Evolutionary conservation across 2,888 invertebrate species (phyloP).

Genomic region (Clostera curtula): DNA sequence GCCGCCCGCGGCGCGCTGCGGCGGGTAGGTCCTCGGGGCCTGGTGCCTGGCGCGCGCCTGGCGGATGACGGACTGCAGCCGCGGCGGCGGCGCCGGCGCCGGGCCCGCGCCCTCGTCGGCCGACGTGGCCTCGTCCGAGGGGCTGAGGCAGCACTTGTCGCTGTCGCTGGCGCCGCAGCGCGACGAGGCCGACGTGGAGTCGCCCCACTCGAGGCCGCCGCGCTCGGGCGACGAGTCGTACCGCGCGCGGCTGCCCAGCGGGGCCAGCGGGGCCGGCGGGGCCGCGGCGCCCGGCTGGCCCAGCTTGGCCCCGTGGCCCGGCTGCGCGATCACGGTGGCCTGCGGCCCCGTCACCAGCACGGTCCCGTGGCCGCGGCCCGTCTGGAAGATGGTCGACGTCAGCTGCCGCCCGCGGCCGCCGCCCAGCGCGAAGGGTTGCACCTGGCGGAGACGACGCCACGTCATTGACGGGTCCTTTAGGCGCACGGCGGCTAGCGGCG

Average conservation of each 20-base stretch:
- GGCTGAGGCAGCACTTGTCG: constrained; percentile 67
- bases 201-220: constrained; percentile 62
- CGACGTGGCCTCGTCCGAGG: constrained; percentile 59
- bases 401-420: constrained; percentile 55
- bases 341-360: constrained; percentile 60
- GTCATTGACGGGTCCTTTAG: too few relatives aligned
- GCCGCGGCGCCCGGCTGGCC: constrained; percentile 30
- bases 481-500: too few relatives aligned
- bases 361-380: constrained; percentile 50
- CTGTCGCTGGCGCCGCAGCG: constrained; percentile 63
- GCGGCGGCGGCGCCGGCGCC: constrained; percentile 48
- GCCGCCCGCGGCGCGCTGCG: constrained; percentile 54
- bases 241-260: constrained; percentile 31
- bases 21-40: constrained; percentile 47
- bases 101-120: constrained; percentile 62
- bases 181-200: constrained; percentile 55
- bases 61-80: constrained; percentile 67
- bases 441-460: too few relatives aligned
- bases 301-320: too few relatives aligned
- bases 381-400: constrained; percentile 59
- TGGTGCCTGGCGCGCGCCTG: constrained; percentile 47
- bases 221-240: constrained; percentile 52
- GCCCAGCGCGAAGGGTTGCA: constrained; percentile 56
- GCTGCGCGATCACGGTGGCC: constrained; percentile 60
- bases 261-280: too few relatives aligned